Evolutionary conservation across 2,888 invertebrate species (phyloP), one percentile per base, ranked within the genome.

Genomic region (Diplazon laetatorius): DNA sequence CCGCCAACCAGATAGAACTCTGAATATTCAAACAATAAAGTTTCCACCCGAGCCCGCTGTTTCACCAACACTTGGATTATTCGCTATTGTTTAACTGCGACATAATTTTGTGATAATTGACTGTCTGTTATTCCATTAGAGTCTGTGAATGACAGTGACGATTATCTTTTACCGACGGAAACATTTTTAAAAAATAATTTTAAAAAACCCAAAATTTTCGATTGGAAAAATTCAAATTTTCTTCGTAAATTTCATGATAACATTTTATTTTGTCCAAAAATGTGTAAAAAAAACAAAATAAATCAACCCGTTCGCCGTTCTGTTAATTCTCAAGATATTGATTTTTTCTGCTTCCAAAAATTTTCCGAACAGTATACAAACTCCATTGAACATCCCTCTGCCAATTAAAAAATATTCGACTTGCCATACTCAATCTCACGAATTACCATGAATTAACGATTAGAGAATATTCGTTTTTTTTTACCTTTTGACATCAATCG

Each of bases 61-160:
- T 52, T 16, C 9, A 39, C 18, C 37, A n/a, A 35, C 12, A 60
- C 52, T 63, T 70, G n/a, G 50, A 65, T 57, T 59, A 55, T 62
- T 18, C 69, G 22, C 10, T 4, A 50, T 59, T 48, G 18, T 59
- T 60, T 39, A n/a, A 1, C 42, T n/a, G 0, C 5, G 20, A 18
- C 12, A 59, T 12, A 48, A n/a, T 48, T 50, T 60, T 22, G 16
- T 8, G 20, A 1, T 39, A 39, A 42, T 52, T 1, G 39, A 20
- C 10, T 20, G 20, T 48, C 30, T 4, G 48, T 63, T n/a, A 16
- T 37, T 48, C 18, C 5, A 16, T 48, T 35, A 14, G 35, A 3
- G n/a, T 16, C 22, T 8, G 22, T n/a, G 3, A 4, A 46, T 30
- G 22, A 46, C 62, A 46, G 20, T 18, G 20, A 48, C 18, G 18